phyloP scores from a whole-genome alignment of 2,888 invertebrate genomes.

The Silvanus unidentatus region DNA sequence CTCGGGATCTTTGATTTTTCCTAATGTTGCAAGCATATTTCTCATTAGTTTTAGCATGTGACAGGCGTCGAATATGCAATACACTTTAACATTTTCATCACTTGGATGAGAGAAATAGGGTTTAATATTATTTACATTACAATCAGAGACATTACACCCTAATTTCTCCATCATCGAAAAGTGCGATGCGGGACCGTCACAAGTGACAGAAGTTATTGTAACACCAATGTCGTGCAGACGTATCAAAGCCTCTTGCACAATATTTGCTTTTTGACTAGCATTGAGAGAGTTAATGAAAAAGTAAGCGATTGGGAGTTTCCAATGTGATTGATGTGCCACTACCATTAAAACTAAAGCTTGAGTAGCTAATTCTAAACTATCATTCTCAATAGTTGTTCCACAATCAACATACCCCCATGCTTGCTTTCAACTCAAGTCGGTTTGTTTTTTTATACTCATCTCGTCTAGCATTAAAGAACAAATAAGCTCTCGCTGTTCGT shows the following conservation, averaged over 20 bases:
- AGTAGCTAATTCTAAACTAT: conserved; percentile 15
- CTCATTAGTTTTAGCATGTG: conserved; percentile 13
- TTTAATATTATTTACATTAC: conserved; percentile 6
- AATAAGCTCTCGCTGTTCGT: conserved; percentile 4
- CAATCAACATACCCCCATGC: conserved; percentile 19
- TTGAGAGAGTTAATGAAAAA: conserved; percentile 20
- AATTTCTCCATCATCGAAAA: conserved; percentile 11
- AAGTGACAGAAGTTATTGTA: conserved; percentile 16
- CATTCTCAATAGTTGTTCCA: conserved; percentile 11
- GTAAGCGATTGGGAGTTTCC: conserved; percentile 26
- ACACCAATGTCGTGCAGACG: conserved; percentile 16
- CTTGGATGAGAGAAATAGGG: conserved; percentile 7
- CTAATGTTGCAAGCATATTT: conserved; percentile 8
- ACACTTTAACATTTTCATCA: conserved; percentile 6
- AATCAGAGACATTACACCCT: conserved; percentile 8
- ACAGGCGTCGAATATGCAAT: conserved; percentile 9
- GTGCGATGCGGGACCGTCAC: conserved; percentile 19
- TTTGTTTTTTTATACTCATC: conserved; percentile 21
- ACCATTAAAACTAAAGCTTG: conserved; percentile 25
- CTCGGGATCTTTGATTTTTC: conserved; percentile 5
- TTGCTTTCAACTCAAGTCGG: conserved; percentile 17
- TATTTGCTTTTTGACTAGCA: conserved; percentile 17
- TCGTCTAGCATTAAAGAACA: conserved; percentile 22
- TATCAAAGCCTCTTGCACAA: conserved; percentile 15
- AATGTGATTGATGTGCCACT: conserved; percentile 16